Percentiles rank a stretch among this genome's conserved stretches.
phyloP scores from a whole-genome alignment of 2,888 invertebrate species.

The Anodontia alba region DNA sequence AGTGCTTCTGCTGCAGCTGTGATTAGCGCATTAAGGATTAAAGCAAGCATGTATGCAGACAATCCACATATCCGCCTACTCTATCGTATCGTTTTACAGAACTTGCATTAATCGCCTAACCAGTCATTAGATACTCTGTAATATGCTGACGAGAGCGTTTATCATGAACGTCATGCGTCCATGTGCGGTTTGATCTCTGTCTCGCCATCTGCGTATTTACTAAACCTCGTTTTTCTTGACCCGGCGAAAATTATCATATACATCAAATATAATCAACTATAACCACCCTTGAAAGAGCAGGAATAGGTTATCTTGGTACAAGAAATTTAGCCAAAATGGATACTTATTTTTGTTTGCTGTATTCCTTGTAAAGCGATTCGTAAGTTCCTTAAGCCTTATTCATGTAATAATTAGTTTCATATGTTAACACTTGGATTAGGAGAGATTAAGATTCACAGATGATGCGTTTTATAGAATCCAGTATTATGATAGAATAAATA shows the following conservation, averaged over 20 bases:
- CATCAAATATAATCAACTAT: neutral
- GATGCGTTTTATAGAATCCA: neutral
- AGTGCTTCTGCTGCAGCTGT: too few species aligned
- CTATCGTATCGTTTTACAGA: too few species aligned
- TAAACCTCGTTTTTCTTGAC: too few species aligned
- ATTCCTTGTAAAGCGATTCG: neutral
- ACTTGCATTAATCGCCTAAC: too few species aligned
- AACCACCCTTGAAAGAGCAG: neutral
- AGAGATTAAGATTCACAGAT: constrained; percentile 23
- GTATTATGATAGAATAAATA: neutral
- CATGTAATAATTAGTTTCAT: constrained; percentile 37
- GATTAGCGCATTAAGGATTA: too few species aligned
- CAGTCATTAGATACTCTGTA: too few species aligned
- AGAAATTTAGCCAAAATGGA: neutral
- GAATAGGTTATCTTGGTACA: neutral
- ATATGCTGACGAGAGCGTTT: too few species aligned
- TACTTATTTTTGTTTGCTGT: neutral
- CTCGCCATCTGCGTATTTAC: too few species aligned
- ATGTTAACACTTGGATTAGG: constrained; percentile 37
- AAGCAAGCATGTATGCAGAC: too few species aligned
- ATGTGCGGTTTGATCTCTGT: too few species aligned
- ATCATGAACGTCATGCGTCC: too few species aligned
- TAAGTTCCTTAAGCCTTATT: constrained; percentile 8
- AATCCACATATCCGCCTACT: too few species aligned
- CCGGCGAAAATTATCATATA: neutral